Evolutionary conservation across 2,797 vertebrate genomes (phyloP).

Genomic region (Sebastes matsubarae): DNA sequence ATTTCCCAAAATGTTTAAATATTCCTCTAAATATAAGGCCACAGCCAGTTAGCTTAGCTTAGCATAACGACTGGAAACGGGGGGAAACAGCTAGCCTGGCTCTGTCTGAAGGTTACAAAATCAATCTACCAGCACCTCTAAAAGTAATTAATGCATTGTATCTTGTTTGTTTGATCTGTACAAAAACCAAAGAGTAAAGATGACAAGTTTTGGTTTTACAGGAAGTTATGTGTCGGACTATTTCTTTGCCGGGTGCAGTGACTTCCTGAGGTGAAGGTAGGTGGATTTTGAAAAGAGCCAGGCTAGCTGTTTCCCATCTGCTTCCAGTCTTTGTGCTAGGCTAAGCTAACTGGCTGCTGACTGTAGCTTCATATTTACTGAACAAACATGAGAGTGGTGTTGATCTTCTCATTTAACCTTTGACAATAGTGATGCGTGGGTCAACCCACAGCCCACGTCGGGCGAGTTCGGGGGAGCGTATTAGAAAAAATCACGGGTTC

Average conservation of each 20-base stretch:
- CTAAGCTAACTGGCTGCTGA: not conserved
- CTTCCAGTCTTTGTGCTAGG: not conserved
- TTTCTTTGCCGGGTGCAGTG: not conserved
- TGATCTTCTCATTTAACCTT: not conserved
- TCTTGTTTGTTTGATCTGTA: not conserved
- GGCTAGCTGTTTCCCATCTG: not conserved
- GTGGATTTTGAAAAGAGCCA: not conserved
- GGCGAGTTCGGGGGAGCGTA: fast-evolving
- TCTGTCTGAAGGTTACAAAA: not conserved
- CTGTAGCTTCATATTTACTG: not conserved
- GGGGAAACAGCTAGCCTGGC: not conserved
- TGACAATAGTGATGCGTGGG: not conserved
- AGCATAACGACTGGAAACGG: not conserved
- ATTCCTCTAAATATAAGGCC: not conserved
- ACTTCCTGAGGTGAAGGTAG: not conserved
- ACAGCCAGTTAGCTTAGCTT: not conserved
- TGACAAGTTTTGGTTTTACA: not conserved
- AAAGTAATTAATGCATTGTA: not conserved
- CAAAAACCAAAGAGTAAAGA: not conserved
- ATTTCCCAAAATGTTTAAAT: not conserved
- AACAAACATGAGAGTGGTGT: not conserved
- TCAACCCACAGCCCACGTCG: no score
- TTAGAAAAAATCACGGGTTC: no score
- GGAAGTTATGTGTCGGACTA: not conserved
- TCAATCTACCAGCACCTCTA: not conserved